These are phyloP conservation scores for Murina feae DNA, from an alignment of 2,113 vertebrate genomes.

Conservation along the genomic window DNA sequence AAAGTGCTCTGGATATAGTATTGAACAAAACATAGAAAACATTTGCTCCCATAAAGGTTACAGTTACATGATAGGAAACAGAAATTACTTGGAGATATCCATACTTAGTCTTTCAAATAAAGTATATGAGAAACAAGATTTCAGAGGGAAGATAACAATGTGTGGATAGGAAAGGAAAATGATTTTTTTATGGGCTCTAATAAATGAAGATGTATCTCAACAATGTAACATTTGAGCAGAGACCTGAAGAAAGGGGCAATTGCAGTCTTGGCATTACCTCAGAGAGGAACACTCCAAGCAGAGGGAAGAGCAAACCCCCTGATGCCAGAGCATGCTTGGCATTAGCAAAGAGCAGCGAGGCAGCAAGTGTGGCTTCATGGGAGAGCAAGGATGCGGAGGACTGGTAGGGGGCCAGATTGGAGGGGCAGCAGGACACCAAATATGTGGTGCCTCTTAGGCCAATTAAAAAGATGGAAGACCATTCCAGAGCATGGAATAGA, in stretches of 20 bases:
- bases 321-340: too few species aligned
- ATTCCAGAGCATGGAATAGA: background rate
- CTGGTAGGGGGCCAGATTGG: background rate
- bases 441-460: fast-evolving
- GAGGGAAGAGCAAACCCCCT: background rate
- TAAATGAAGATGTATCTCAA: background rate
- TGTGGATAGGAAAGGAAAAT: background rate
- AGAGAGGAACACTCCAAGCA: background rate
- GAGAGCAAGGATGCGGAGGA: background rate
- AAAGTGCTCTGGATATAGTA: background rate
- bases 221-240: background rate
- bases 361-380: too few species aligned
- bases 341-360: background rate
- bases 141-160: background rate
- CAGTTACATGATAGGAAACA: background rate
- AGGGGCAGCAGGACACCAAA: background rate
- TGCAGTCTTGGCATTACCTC: background rate
- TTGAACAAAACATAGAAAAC: background rate
- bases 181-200: background rate
- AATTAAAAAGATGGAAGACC: background rate
- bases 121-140: background rate
- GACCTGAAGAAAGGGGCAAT: background rate
- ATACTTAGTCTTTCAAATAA: background rate
- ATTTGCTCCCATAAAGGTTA: background rate
- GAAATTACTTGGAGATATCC: background rate